phyloP scores from a whole-genome alignment of 2,113 vertebrate genomes.

The Atractosteus spatula region DNA sequence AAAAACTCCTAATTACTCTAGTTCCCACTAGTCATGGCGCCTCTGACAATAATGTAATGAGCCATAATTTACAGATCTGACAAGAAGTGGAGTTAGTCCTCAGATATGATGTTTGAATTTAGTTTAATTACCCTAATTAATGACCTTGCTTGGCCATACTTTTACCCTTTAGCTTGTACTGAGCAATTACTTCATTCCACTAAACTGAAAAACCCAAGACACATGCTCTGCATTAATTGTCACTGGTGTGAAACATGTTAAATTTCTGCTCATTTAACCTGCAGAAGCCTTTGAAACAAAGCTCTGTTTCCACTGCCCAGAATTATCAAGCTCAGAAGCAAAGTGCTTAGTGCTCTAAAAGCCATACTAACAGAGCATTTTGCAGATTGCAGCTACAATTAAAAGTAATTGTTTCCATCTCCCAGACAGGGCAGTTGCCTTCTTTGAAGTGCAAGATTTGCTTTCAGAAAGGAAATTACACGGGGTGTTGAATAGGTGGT shows the following conservation, averaged over 20 bases:
- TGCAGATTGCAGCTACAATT: neutral
- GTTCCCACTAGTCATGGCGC: neutral
- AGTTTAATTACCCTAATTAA: neutral
- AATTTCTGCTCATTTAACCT: neutral
- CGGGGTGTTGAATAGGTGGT: neutral
- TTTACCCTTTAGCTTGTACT: conserved; percentile 3
- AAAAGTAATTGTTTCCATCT: conserved; percentile 12
- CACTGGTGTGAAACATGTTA: conserved; percentile 8
- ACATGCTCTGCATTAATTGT: neutral
- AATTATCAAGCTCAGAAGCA: too few relatives aligned
- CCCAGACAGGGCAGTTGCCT: neutral
- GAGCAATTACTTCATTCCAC: neutral
- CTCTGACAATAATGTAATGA: neutral
- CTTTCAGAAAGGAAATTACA: neutral
- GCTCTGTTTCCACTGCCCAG: neutral
- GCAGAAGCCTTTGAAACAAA: conserved; percentile 1
- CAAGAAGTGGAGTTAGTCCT: neutral
- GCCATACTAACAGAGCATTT: neutral
- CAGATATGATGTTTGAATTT: neutral
- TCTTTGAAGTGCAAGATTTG: neutral
- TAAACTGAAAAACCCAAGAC: neutral
- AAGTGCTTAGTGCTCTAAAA: neutral
- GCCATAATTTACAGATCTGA: neutral
- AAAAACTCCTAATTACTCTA: neutral
- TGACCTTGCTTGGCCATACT: neutral